Conservation (phyloP, 2,113 vertebrate species). For the Apteryx owenii region DNA sequence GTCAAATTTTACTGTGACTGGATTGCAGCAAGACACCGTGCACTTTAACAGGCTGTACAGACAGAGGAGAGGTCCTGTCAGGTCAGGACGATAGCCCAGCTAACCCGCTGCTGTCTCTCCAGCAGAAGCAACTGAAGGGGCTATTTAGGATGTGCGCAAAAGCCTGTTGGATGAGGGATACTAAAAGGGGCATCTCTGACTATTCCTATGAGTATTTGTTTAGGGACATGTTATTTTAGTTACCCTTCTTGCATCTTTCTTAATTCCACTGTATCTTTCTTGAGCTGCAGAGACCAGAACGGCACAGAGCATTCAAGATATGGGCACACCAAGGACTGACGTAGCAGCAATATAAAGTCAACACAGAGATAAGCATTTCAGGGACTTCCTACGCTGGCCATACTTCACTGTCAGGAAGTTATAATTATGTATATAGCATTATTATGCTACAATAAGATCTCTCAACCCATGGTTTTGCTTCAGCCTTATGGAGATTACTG, state of each 20-base stretch:
- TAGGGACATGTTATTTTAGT: background rate
- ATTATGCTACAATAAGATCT: background rate
- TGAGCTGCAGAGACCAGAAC: background rate
- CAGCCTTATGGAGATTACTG: conserved; percentile 21
- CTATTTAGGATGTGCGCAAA: background rate
- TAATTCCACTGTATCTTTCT: background rate
- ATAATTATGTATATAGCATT: background rate
- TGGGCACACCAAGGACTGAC: background rate
- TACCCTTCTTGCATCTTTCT: background rate
- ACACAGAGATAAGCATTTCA: background rate
- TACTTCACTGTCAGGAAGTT: background rate
- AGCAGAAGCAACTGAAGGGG: background rate
- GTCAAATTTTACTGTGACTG: background rate
- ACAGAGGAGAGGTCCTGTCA: background rate
- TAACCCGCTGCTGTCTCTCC: background rate
- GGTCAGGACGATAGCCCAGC: background rate
- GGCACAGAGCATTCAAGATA: background rate
- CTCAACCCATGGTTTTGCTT: background rate
- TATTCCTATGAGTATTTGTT: background rate
- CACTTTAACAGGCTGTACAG: background rate
- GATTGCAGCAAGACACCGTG: background rate
- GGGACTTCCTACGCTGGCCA: background rate
- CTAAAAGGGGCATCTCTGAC: background rate
- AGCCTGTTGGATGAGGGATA: rapidly evolving
- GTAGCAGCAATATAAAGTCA: background rate